Evolutionary conservation across 2,113 vertebrate species (phyloP), one percentile per base, ranked within the genome.

Genomic region (Callithrix jacchus): DNA sequence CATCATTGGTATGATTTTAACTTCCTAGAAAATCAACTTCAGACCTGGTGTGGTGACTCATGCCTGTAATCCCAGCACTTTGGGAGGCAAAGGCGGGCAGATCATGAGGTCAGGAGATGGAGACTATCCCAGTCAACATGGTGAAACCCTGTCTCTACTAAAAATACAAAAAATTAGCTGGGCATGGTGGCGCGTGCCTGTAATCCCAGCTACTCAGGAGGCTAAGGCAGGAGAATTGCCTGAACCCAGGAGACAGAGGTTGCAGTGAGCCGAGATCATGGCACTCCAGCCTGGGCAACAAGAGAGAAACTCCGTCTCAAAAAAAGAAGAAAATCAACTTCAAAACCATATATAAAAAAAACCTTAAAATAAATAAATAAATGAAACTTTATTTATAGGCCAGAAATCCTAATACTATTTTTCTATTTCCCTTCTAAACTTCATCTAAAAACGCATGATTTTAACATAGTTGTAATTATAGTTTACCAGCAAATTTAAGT

Each of bases 361-460:
- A 71, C 74, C 40, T 70, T 64, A 84, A n/a, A n/a, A n/a, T n/a
- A n/a, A n/a, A n/a, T n/a, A n/a, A n/a, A n/a, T n/a, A n/a, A n/a
- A n/a, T n/a, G n/a, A n/a, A n/a, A 71, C 74, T 45, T 70, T 64
- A 84, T 45, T 76, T 64, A 64, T 88, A 93, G 37, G 68, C 25
- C 64, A 94, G 27, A 93, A 97, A 94, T 85, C 18, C 42, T 92
- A 87, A 74, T 54, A 40, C 45, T 92, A 32, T 77, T 68, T 90
- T 93, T 88, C 23, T 11, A 68, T 85, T 83, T 94, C 11, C 10
- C 21, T 52, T 87, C 70, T 86, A 90, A 86, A 66, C 40, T 87
- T 87, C 66, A 81, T 32, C 20, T n/a, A 77, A 71, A 84, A 1
- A 56, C 20, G 77, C 4, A 54, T 42, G 35, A 82, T 73, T 92